A percentile compares a stretch with the other conserved stretches of the same genome.
Evolutionary conservation across 2,113 vertebrate genomes (phyloP).

Genomic region (Saguinus imperator): DNA sequence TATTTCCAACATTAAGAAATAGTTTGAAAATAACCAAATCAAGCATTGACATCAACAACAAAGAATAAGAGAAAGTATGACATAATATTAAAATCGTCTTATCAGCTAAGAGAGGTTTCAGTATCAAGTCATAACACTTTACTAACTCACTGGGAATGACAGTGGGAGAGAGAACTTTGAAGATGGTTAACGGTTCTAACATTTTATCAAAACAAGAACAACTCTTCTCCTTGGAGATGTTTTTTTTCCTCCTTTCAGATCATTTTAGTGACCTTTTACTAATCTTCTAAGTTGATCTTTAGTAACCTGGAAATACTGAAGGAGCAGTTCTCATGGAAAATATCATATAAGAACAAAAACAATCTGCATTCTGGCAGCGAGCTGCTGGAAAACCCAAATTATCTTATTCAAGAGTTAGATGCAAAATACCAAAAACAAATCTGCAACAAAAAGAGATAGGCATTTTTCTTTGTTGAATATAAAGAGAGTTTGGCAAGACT

Average conservation of each 20-base stretch:
- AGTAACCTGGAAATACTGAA: slow-evolving; percentile 30
- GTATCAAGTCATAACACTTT: slow-evolving; percentile 2
- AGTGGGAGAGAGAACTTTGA: neutral
- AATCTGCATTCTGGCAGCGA: slow-evolving; percentile 47
- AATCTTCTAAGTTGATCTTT: slow-evolving; percentile 27
- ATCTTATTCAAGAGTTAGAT: slow-evolving; percentile 1
- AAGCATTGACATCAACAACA: slow-evolving; percentile 31
- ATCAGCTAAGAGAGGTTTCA: neutral
- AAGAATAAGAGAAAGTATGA: neutral
- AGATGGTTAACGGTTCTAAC: neutral
- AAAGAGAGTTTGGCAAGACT: neutral
- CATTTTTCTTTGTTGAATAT: neutral
- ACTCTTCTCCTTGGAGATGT: neutral
- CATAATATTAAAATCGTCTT: neutral
- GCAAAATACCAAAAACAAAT: slow-evolving; percentile 50
- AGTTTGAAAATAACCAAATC: slow-evolving; percentile 1
- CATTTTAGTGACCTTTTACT: slow-evolving; percentile 25
- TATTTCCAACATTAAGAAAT: slow-evolving; percentile 5
- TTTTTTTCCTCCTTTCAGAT: neutral
- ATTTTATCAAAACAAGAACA: neutral
- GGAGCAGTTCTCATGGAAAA: slow-evolving; percentile 22
- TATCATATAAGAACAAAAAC: neutral
- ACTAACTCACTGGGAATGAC: neutral
- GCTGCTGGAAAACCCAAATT: slow-evolving; percentile 30
- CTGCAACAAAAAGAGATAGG: neutral